Conservation (phyloP, 2,797 vertebrate genomes). For the Hyperoplus immaculatus region DNA sequence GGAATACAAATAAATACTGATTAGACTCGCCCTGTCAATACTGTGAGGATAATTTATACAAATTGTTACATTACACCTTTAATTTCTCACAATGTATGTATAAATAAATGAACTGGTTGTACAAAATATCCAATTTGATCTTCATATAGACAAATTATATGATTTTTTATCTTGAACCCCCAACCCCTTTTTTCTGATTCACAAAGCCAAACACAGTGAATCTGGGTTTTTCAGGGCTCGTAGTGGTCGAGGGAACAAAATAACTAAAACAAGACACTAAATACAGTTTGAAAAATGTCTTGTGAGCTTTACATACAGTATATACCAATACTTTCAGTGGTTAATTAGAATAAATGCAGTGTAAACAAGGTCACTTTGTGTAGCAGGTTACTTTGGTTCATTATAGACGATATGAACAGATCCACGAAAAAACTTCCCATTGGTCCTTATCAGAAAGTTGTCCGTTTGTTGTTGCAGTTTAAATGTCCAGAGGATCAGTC, state of each 20-base stretch:
- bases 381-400: constrained; percentile 8
- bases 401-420: constrained; percentile 2
- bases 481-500: constrained; percentile 23
- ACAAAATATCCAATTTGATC: neutral
- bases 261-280: neutral
- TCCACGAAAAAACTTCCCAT: neutral
- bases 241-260: neutral
- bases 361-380: constrained; percentile 31
- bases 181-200: neutral
- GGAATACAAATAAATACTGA: neutral
- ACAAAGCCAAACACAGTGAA: neutral
- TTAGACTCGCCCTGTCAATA: neutral
- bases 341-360: constrained; percentile 40
- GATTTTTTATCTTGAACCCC: neutral
- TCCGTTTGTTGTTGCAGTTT: neutral
- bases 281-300: neutral
- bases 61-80: neutral
- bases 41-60: neutral
- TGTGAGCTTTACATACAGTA: neutral
- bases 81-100: neutral
- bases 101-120: neutral
- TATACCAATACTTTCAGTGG: constrained; percentile 20
- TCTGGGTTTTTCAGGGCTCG: neutral
- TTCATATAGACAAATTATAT: neutral
- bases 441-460: neutral